Conservation (phyloP, 2,797 vertebrate species). For the Siniperca obscura region DNA sequence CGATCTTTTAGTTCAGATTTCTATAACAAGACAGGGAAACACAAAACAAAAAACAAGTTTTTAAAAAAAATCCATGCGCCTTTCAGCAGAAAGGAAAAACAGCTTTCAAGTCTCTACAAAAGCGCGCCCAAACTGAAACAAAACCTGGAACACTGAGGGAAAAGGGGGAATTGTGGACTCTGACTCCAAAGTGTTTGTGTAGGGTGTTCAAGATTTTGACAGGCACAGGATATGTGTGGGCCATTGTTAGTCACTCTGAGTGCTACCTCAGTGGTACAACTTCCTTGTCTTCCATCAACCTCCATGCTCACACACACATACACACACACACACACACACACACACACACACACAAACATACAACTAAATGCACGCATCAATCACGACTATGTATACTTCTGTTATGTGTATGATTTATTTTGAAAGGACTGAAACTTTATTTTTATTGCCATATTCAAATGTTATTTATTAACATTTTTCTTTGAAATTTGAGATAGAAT, state of each 20-base stretch:
- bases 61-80: constrained; percentile 41
- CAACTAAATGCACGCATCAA: not conserved
- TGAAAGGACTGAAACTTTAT: not conserved
- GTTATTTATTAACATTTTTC: not conserved
- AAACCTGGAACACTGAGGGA: constrained; percentile 71
- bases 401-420: not conserved
- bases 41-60: constrained; percentile 23
- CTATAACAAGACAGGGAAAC: constrained; percentile 18
- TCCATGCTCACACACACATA: constrained; percentile 48
- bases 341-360: constrained; percentile 20
- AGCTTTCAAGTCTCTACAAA: constrained; percentile 55
- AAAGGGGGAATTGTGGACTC: constrained; percentile 36
- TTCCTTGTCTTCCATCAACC: constrained; percentile 75
- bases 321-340: constrained; percentile 27
- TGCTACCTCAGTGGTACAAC: constrained; percentile 75
- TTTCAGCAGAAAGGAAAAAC: constrained; percentile 48
- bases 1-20: constrained; percentile 15
- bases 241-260: constrained; percentile 81
- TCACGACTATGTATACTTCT: not conserved
- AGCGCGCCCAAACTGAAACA: constrained; percentile 61
- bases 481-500: not conserved
- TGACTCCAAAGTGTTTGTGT: constrained; percentile 73
- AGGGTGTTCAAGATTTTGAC: constrained; percentile 75
- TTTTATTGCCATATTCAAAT: not conserved
- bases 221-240: constrained; percentile 83